Evolutionary conservation across 2,888 invertebrate species (phyloP).

Genomic region (Dynastes grantii): DNA sequence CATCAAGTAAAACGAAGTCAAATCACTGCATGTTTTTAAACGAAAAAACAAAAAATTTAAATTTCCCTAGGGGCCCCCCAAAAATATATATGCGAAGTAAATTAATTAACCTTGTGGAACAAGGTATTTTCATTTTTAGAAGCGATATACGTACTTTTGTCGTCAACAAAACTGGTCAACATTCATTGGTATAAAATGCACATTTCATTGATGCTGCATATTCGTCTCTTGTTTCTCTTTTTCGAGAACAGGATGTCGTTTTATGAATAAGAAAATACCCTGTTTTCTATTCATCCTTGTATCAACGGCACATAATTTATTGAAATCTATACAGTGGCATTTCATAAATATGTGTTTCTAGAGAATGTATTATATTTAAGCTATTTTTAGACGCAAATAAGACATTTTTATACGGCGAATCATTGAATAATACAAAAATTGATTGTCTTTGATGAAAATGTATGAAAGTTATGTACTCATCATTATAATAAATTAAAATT

Average conservation of each 20-base stretch:
- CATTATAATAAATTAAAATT: constrained; percentile 36
- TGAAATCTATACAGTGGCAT: constrained; percentile 39
- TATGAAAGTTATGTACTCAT: constrained; percentile 12
- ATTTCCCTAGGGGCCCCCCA: no score
- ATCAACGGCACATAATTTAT: constrained; percentile 40
- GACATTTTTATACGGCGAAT: constrained; percentile 18
- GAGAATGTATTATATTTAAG: constrained; percentile 16
- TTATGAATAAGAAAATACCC: constrained; percentile 36
- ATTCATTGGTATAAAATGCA: constrained; percentile 21
- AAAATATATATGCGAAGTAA: no score
- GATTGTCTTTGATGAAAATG: constrained; percentile 36
- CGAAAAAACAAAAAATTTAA: no score
- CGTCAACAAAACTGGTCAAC: constrained; percentile 7
- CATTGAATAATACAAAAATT: constrained; percentile 45
- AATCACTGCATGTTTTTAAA: no score
- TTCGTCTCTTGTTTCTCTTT: constrained; percentile 12
- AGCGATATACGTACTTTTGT: not conserved
- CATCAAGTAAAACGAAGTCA: no score
- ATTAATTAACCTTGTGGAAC: no score
- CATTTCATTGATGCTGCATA: constrained; percentile 25
- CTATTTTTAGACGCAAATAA: constrained; percentile 37
- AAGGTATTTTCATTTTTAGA: no score
- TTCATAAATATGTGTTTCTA: constrained; percentile 37
- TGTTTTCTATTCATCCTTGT: constrained; percentile 41
- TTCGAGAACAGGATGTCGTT: constrained; percentile 31